These are phyloP conservation scores for Polydesmus complanatus DNA, from an alignment of 2,888 invertebrate genomes.

Conservation along the genomic window DNA sequence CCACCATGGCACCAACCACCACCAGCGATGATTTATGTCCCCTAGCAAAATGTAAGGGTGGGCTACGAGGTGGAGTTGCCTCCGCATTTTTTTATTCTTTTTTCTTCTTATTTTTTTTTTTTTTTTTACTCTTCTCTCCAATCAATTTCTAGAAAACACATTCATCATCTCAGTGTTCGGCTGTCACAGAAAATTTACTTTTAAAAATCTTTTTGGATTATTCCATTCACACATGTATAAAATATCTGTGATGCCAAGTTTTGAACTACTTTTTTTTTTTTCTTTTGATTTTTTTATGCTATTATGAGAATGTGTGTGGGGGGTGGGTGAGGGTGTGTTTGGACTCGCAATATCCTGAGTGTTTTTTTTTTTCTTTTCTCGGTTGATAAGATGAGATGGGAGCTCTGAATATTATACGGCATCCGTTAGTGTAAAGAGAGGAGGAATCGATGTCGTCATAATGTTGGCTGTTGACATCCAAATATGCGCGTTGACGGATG, in stretches of 20 bases:
- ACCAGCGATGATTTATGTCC: constrained; percentile 19
- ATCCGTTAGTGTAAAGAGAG: too few species aligned
- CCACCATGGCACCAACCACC: background rate
- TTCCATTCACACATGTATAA: constrained; percentile 13
- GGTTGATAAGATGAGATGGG: too few species aligned
- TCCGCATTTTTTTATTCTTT: background rate
- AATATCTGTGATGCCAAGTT: background rate
- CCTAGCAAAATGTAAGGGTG: background rate
- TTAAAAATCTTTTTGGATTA: constrained; percentile 20
- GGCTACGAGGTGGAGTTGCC: background rate
- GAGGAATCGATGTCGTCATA: too few species aligned
- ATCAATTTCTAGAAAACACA: constrained; percentile 21
- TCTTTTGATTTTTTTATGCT: background rate
- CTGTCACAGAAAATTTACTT: constrained; percentile 21
- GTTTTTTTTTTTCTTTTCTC: background rate
- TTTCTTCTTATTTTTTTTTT: background rate
- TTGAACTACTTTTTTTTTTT: background rate
- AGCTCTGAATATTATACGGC: too few species aligned
- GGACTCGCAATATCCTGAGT: background rate
- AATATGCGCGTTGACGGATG: too few species aligned
- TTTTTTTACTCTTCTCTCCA: constrained; percentile 11
- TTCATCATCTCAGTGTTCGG: constrained; percentile 20
- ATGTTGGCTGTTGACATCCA: too few species aligned
- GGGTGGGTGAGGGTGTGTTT: background rate
- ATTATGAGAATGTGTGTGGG: background rate